Evolutionary conservation across 2,797 vertebrate genomes (phyloP), one percentile per base, ranked within the genome.

Genomic region (Psittacula echo): DNA sequence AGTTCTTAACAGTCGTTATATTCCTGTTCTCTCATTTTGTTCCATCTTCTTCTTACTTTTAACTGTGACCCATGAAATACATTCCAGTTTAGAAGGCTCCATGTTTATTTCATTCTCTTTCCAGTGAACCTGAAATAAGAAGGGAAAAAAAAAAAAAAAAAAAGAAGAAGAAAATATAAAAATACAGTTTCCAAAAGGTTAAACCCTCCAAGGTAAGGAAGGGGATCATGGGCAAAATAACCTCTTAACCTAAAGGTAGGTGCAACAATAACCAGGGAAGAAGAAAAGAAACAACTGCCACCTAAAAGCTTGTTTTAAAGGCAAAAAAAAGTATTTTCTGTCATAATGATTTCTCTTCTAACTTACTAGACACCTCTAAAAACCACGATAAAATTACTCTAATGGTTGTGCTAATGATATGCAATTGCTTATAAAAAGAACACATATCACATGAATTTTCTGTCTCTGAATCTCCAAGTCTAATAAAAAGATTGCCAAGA

Each of bases 71-170:
- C 54, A 34, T 44, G 86, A 97, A 93, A 90, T 60, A 78, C 32
- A 90, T 87, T 95, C 93, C 95, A 94, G 73, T 48, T 89, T 81
- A 61, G 87, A 48, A 85, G 66, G 85, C 20, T 90, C 85, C 95
- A 92, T 95, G 51, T 39, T 94, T 89, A 89, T 60, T 90, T 78
- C 90, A 93, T 86, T 39, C 50, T 95, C 65, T 62, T 93, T 80
- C 90, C 89, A 93, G 80, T 58, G 81, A 94, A 87, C 65, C 98
- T 98, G 92, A 71, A 95, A 97, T 30, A 91, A 58, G 68, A 44
- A 66, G 91, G 37, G 70, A 34, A 58, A 16, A n/a, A 22, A n/a
- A 5, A 24, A 13, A 54, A 8, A 48, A 62, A 88, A 75, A 34
- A 90, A 32, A 2, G 32, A 20, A 32, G 1, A 3, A 56, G 20